phyloP scores from a whole-genome alignment of 1,140 invertebrate species.

The Brevipalpus yothersi region DNA sequence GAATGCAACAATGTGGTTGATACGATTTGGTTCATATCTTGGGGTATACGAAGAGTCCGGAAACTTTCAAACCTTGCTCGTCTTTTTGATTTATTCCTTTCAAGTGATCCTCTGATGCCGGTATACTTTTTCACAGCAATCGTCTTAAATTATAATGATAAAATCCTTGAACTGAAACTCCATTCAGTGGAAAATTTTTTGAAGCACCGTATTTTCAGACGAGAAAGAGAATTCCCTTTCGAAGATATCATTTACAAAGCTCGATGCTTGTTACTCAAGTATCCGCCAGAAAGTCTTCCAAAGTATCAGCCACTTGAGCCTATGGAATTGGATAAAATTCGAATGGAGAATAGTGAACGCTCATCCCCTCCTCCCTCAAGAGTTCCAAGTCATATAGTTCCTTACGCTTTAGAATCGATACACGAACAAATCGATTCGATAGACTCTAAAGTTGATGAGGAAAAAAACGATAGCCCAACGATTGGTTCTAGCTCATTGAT shows the following conservation, averaged over 20 bases:
- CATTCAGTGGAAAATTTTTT: conserved; percentile 58
- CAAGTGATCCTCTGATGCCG: conserved; percentile 60
- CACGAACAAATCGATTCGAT: too few relatives aligned
- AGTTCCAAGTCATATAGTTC: too few relatives aligned
- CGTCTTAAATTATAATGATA: conserved; percentile 44
- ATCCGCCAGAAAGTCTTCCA: conserved; percentile 33
- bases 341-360: too few relatives aligned
- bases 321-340: too few relatives aligned
- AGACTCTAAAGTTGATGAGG: too few relatives aligned
- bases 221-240: conserved; percentile 50
- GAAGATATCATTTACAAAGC: conserved; percentile 46
- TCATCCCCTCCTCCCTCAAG: too few relatives aligned
- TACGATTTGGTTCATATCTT: conserved; percentile 88
- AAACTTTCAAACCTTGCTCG: conserved; percentile 65
- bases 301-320: too few relatives aligned
- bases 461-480: too few relatives aligned
- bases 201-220: conserved; percentile 41
- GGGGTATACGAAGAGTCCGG: conserved; percentile 90
- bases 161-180: conserved; percentile 44
- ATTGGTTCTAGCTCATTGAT: too few relatives aligned
- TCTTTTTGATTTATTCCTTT: conserved; percentile 86
- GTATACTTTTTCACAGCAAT: conserved; percentile 76
- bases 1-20: conserved; percentile 87
- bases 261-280: conserved; percentile 35
- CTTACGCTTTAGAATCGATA: too few relatives aligned